phyloP scores from a whole-genome alignment of 2,888 invertebrate genomes.

The Agriopis leucophaearia region DNA sequence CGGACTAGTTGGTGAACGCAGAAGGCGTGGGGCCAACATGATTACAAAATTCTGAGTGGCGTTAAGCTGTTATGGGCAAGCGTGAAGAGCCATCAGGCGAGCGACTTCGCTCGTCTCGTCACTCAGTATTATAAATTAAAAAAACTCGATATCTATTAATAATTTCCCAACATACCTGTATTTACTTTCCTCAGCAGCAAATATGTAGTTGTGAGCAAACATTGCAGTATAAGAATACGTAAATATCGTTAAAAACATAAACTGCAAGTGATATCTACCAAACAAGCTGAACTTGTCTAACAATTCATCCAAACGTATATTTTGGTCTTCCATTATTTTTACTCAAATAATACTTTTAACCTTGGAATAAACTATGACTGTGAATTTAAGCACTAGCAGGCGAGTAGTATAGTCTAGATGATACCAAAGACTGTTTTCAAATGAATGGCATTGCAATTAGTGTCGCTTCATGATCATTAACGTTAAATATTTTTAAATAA shows the following conservation, averaged over 20 bases:
- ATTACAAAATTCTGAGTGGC: too few relatives aligned
- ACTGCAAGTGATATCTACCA: slow-evolving; percentile 83
- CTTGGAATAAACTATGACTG: background rate
- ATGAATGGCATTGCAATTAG: background rate
- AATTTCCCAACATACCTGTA: slow-evolving; percentile 60
- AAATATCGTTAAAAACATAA: slow-evolving; percentile 60
- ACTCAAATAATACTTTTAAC: background rate
- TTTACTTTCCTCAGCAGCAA: slow-evolving; percentile 69
- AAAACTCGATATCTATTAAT: too few relatives aligned
- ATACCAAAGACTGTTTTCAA: background rate
- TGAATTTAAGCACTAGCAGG: background rate
- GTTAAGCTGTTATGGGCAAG: too few relatives aligned
- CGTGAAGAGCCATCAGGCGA: too few relatives aligned
- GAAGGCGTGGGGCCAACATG: too few relatives aligned
- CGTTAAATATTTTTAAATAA: background rate
- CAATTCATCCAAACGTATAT: slow-evolving; percentile 69
- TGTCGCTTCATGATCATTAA: background rate
- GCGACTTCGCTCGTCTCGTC: too few relatives aligned
- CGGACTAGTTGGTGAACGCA: too few relatives aligned
- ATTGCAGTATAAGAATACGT: slow-evolving; percentile 43
- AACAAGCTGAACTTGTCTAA: slow-evolving; percentile 81
- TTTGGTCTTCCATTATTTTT: slow-evolving; percentile 35
- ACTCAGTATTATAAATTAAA: too few relatives aligned
- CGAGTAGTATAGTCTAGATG: background rate
- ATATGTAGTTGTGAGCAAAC: background rate